Conservation (phyloP, 1,140 invertebrate species). For the Papilio dardanus region DNA sequence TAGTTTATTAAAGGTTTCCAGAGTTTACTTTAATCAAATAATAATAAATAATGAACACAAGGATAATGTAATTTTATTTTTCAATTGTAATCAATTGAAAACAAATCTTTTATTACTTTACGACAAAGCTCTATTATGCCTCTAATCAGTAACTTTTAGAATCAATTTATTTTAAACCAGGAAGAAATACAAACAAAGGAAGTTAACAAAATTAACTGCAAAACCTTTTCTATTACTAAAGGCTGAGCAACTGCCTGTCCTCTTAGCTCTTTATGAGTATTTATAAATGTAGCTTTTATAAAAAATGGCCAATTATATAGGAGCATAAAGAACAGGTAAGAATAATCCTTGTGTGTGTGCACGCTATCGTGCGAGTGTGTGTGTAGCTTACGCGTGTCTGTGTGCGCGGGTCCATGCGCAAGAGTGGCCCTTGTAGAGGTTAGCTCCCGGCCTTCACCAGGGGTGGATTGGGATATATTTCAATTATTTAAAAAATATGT, state of each 20-base stretch:
- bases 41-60: too few species aligned
- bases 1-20: too few species aligned
- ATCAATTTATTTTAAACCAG: not conserved
- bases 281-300: slow-evolving; percentile 54
- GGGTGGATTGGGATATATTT: slow-evolving; percentile 73
- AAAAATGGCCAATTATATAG: slow-evolving; percentile 63
- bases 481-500: slow-evolving; percentile 54
- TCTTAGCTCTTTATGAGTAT: slow-evolving; percentile 45
- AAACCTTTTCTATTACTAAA: not conserved
- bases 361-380: slow-evolving; percentile 40
- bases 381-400: slow-evolving; percentile 43
- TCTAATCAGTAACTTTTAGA: not conserved
- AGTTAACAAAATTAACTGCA: not conserved
- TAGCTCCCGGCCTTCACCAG: slow-evolving; percentile 76
- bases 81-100: not conserved
- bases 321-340: slow-evolving; percentile 59
- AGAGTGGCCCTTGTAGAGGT: slow-evolving; percentile 69
- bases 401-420: slow-evolving; percentile 63
- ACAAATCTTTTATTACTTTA: not conserved
- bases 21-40: too few species aligned
- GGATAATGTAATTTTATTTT: too few species aligned
- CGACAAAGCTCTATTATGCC: not conserved
- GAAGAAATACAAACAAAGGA: not conserved
- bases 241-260: slow-evolving; percentile 40
- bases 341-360: slow-evolving; percentile 53